These are phyloP conservation scores for Ibycter americanus DNA, from an alignment of 2,797 vertebrate genomes.

Conservation along the genomic window DNA sequence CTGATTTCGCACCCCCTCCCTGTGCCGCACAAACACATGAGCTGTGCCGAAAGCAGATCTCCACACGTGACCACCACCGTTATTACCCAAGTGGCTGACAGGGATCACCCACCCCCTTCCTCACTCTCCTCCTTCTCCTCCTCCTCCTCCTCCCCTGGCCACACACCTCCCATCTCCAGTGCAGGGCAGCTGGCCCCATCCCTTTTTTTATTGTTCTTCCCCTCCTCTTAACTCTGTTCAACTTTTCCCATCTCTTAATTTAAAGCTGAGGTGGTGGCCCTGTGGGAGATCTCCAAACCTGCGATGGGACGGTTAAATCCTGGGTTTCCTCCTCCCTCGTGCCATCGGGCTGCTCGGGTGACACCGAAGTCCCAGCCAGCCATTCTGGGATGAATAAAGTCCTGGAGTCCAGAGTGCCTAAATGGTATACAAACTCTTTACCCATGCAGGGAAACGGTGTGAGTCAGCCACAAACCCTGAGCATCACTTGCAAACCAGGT, in stretches of 20 bases:
- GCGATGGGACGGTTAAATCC: not conserved
- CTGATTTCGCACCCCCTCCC: not conserved
- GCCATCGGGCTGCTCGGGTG: not conserved
- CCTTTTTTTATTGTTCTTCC: not conserved
- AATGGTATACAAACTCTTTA: not conserved
- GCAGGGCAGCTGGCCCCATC: not conserved
- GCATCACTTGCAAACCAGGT: not conserved
- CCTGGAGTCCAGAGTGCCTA: not conserved
- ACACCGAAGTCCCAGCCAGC: not conserved
- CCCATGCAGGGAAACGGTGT: not conserved
- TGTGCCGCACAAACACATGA: not conserved
- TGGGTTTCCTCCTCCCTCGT: not conserved
- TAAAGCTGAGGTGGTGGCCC: not conserved
- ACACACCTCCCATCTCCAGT: not conserved
- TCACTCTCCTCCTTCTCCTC: not conserved
- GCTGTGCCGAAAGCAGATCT: not conserved
- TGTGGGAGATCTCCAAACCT: not conserved
- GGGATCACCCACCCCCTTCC: not conserved
- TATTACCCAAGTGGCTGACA: not conserved
- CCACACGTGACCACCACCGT: not conserved
- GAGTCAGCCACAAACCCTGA: not conserved
- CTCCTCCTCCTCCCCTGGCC: not conserved
- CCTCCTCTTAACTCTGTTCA: not conserved
- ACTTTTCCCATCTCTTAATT: not conserved
- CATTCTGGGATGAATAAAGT: not conserved